Conservation (phyloP, 2,888 invertebrate species). For the Cerceris ruficornis region DNA sequence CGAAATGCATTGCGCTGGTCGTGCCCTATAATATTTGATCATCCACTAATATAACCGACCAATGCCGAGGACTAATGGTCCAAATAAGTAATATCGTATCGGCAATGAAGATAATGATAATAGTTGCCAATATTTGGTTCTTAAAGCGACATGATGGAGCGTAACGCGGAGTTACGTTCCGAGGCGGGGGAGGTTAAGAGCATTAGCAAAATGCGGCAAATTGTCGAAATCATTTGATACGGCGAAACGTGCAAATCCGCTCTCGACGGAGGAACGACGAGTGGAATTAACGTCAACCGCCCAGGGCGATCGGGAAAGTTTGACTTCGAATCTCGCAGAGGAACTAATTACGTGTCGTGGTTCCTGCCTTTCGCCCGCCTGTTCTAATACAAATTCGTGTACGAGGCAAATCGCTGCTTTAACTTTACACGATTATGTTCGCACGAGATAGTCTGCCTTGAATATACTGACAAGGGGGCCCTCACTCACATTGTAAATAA, state of each 20-base stretch:
- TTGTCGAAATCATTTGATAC: slow-evolving; percentile 31
- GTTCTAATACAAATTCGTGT: slow-evolving; percentile 27
- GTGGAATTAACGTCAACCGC: slow-evolving; percentile 61
- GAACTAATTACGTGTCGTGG: slow-evolving; percentile 57
- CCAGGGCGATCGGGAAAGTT: slow-evolving; percentile 62
- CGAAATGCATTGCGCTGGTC: too few species aligned
- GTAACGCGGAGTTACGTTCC: too few species aligned
- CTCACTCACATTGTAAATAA: background rate
- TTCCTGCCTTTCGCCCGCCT: slow-evolving; percentile 43
- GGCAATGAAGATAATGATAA: too few species aligned
- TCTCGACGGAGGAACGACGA: slow-evolving; percentile 37
- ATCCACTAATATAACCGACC: too few species aligned
- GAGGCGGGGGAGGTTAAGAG: slow-evolving; percentile 11
- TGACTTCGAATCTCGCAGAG: slow-evolving; percentile 53
- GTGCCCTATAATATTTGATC: too few species aligned
- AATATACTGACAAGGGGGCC: slow-evolving; percentile 14
- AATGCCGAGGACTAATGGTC: too few species aligned
- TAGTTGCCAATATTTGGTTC: too few species aligned
- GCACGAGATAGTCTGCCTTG: slow-evolving; percentile 15
- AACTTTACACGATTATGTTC: slow-evolving; percentile 25
- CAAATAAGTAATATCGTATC: too few species aligned
- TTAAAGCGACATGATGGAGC: too few species aligned
- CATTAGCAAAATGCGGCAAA: slow-evolving; percentile 15
- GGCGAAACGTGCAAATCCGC: slow-evolving; percentile 18
- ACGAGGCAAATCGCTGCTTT: slow-evolving; percentile 26